phyloP scores from a whole-genome alignment of 2,888 invertebrate species.

The Emesis furor region DNA sequence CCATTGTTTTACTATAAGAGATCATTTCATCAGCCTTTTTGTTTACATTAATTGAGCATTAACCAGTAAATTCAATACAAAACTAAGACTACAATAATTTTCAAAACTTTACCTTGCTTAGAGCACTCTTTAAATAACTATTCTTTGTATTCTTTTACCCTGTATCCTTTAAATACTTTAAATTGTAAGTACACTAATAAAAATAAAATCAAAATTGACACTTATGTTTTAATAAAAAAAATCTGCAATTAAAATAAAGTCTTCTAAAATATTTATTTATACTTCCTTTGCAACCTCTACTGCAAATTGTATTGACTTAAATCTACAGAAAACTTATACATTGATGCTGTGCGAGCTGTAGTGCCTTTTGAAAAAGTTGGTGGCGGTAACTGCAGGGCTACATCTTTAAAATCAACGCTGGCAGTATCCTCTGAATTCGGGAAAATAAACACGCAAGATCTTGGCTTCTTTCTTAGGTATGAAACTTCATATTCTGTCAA shows the following conservation, averaged over 20 bases:
- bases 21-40: background rate
- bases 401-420: background rate
- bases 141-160: too few species aligned
- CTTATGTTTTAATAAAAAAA: too few species aligned
- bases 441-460: background rate
- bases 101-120: too few species aligned
- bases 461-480: too few species aligned
- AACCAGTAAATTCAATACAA: background rate
- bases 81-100: background rate
- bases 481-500: too few species aligned
- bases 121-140: too few species aligned
- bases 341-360: constrained; percentile 1
- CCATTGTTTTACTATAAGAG: background rate
- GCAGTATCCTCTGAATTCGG: constrained; percentile 10
- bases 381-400: constrained; percentile 10
- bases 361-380: constrained; percentile 4
- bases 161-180: too few species aligned
- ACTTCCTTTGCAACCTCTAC: background rate
- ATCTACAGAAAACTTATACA: constrained; percentile 7
- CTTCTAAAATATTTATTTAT: constrained; percentile 35
- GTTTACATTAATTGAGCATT: background rate
- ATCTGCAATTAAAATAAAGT: constrained; percentile 55
- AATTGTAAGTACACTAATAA: too few species aligned
- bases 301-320: constrained; percentile 6
- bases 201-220: too few species aligned